Base-by-base conservation (phyloP, 2,113 vertebrate species). In the Bambusicola thoracicus region DNA sequence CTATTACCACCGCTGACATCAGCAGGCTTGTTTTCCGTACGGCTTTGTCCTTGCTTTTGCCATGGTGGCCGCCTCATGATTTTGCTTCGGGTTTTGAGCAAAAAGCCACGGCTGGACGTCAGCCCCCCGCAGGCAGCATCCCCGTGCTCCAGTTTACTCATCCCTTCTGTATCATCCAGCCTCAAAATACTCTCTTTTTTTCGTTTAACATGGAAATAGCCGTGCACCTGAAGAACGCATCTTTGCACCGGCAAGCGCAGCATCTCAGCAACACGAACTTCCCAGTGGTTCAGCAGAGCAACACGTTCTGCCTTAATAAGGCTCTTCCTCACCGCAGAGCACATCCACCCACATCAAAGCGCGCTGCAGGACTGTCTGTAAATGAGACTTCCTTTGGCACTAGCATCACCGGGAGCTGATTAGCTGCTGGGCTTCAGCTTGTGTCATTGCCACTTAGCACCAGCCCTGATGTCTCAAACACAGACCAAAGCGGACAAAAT, bases 291-390 rank as follows among this genome's bases (percentile, higher is more conserved):
- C 51, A 30, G 29, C 22, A 12, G 19, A 62, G 38, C 36, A 10
- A 4, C 1, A 0, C 12, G 15, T 38, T 5, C 9, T 14, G 49
- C 6, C 1, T 25, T 16, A 43, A 19, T 2, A 10, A 34, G 72
- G 15, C n/a, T 63, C 34, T 78, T 53, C 73, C 65, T 38, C 40
- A 32, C 19, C 6, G 0, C 17, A 16, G 46, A 30, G 65, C 4
- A 0, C 65, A 5, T 6, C 78, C 29, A 6, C 73, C 66, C 44
- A 2, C 63, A 15, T 4, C 56, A 5, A 40, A 19, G 27, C 14
- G 3, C 0, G 0, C 15, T 51, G 48, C 32, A 6, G n/a, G 29
- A 8, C 19, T 1, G 4, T 2, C 38, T n/a, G 25, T 5, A 22
- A 20, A 11, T 2, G 40, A 16, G 59, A 17, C 34, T 11, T 11